Evolutionary conservation across 2,888 invertebrate genomes (phyloP).

Genomic region (Tenthredo livida): DNA sequence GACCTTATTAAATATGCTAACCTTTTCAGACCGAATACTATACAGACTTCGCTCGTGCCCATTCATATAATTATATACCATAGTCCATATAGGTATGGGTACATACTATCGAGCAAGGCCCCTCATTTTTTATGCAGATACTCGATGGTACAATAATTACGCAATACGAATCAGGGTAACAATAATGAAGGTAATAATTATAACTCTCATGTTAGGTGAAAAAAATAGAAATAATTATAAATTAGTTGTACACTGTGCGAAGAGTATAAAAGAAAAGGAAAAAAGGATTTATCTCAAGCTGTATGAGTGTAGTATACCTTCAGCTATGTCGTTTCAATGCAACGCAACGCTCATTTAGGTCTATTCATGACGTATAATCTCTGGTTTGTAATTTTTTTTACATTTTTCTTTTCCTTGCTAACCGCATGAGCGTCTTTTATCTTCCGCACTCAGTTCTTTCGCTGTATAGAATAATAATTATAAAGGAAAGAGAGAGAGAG

Average conservation of each 20-base stretch:
- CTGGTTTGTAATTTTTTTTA: background rate
- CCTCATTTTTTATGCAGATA: background rate
- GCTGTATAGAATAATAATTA: background rate
- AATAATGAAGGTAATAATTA: background rate
- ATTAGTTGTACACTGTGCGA: background rate
- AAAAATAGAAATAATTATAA: background rate
- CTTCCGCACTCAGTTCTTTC: background rate
- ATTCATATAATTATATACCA: conserved; percentile 11
- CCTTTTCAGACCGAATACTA: conserved; percentile 16
- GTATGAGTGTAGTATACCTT: background rate
- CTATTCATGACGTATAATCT: background rate
- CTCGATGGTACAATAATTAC: background rate
- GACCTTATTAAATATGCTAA: conserved; percentile 49
- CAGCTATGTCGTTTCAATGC: background rate
- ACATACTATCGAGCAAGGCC: background rate
- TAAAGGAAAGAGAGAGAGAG: background rate
- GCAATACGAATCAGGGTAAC: background rate
- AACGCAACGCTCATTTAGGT: background rate
- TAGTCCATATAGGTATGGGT: background rate
- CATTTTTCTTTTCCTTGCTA: background rate
- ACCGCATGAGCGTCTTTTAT: background rate
- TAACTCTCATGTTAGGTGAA: background rate
- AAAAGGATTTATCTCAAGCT: background rate
- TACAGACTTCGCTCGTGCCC: background rate
- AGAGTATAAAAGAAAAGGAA: background rate